Evolutionary conservation across 2,797 vertebrate genomes (phyloP), one percentile per base, ranked within the genome.

Genomic region (Pampus argenteus): DNA sequence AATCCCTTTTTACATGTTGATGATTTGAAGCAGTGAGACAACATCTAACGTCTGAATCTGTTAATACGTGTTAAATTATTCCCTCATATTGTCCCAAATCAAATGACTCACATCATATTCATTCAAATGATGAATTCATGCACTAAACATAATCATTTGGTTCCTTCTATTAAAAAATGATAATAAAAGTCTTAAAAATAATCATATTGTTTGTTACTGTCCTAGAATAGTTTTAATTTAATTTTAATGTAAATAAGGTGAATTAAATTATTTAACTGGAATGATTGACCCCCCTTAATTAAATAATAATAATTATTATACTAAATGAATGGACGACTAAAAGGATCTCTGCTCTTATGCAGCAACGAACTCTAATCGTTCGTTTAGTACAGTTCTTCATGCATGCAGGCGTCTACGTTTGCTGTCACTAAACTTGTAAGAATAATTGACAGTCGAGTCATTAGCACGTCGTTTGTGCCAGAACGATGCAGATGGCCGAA

Each of bases 401-500:
- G n/a, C 15, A 10, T 11, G 17, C 17, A 20, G 18, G n/a, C 9
- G 9, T 14, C 34, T 44, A 26, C 29, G 45, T 36, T 28, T 47
- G 18, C 18, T 55, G 31, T 45, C 42, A 54, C 18, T 34, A 14
- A 22, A 15, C 57, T 70, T 2, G 26, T 45, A 15, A 49, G 11
- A 63, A 20, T 25, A 10, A 14, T 31, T 54, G 36, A 13, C 63
- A 28, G 18, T 56, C 13, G 1, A 64, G 45, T 61, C 61, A 51
- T 63, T 65, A 25, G 23, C 60, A 23, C 5, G 52, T 54, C 14
- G 22, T 74, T 36, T 47, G 34, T 60, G 28, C 28, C 34, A 65
- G 38, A 64, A 5, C 28, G 40, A 61, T 52, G 34, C 75, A 17
- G 57, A 65, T 50, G 61, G 65, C 45, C 28, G 13, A 67, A 57